Evolutionary conservation across 2,888 invertebrate species (phyloP), one percentile per base, ranked within the genome.

Genomic region (Crematogaster levior): DNA sequence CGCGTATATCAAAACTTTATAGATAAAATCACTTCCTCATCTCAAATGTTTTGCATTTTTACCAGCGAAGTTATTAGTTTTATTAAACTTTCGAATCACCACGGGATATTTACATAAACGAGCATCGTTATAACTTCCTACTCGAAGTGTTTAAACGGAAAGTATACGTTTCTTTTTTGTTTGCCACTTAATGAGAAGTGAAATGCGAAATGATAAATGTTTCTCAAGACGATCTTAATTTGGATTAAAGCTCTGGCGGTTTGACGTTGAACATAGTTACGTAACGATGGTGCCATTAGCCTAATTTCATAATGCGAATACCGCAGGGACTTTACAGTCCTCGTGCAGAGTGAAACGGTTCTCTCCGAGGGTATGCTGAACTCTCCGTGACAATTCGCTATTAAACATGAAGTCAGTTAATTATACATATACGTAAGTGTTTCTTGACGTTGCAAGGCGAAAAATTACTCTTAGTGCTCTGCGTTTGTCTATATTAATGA

Each of bases 301-400:
- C 82, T 81, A 80, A 70, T 82, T 80, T 68, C 80, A 70, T 72
- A 82, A 70, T 53, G 70, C 43, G 60, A 80, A 46, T 51, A 37
- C 66, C 70, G 48, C 53, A 40, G 77, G 24, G 82, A 82, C 30
- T 58, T 63, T 46, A 46, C 18, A 63, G 46, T 40, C 18, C 63
- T 65, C 40, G 63, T 34, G 12, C 12, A 66, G 65, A 77, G 27
- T 65, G 58, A 15, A 81, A 65, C 77, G 75, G 43, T 12, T 65
- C 63, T 65, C 81, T 56, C 77, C 66, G 66, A 82, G 82, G 77
- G 77, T 66, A 46, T 27, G 56, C 53, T 37, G 77, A 75, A 72
- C 74, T 60, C 74, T 48, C 61, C 60, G 53, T 63, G 82, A 77
- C 65, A 58, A 82, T 77, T 75, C 61, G 77, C 75, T 75, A 46